phyloP scores from a whole-genome alignment of 2,797 vertebrate species.

The Onychomys leucogaster region DNA sequence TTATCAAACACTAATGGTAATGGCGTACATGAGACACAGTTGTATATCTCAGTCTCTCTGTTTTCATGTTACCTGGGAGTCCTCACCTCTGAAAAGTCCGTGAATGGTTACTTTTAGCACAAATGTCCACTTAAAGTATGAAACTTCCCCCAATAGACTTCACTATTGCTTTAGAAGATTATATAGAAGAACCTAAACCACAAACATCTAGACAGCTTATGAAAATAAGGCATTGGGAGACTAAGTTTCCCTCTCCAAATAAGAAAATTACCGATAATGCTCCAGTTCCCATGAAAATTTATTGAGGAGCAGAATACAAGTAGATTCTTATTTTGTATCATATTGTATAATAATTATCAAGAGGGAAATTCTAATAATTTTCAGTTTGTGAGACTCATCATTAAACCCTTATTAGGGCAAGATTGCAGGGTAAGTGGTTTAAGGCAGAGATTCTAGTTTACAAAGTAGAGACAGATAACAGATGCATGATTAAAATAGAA shows the following conservation, averaged over 20 bases:
- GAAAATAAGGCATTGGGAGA: not conserved
- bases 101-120: not conserved
- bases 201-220: not conserved
- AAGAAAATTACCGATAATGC: not conserved
- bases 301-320: not conserved
- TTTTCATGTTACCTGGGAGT: not conserved
- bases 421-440: not conserved
- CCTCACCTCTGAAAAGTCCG: not conserved
- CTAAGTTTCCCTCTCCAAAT: not conserved
- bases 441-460: not conserved
- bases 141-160: not conserved
- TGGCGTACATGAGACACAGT: not conserved
- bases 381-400: not conserved
- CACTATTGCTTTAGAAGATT: not conserved
- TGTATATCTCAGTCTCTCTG: not conserved
- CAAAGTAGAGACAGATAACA: not conserved
- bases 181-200: not conserved
- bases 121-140: not conserved
- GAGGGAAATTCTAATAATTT: not conserved
- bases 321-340: not conserved
- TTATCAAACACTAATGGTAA: not conserved
- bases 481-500: not conserved
- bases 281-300: not conserved
- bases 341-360: not conserved
- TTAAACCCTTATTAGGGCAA: not conserved